phyloP scores from a whole-genome alignment of 2,888 invertebrate species.

The Megamerina dolium region DNA sequence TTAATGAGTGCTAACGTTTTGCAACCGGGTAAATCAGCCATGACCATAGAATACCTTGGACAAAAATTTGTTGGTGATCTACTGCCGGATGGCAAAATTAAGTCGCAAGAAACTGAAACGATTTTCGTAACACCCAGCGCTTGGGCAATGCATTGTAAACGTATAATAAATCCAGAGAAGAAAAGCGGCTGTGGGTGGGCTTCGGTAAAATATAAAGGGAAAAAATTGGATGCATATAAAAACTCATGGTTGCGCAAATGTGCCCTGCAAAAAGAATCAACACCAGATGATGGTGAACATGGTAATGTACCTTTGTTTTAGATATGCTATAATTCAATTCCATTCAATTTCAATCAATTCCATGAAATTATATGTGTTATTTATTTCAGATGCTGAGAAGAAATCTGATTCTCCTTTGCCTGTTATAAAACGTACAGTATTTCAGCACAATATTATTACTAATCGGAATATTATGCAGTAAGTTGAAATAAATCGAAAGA shows the following conservation, averaged over 20 bases:
- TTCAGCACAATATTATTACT: constrained; percentile 69
- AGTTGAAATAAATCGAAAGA: constrained; percentile 37
- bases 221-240: constrained; percentile 83
- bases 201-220: constrained; percentile 80
- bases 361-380: background rate
- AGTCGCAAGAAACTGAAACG: constrained; percentile 80
- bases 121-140: constrained; percentile 85
- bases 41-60: constrained; percentile 89
- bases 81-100: constrained; percentile 78
- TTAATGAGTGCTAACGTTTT: constrained; percentile 77
- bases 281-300: constrained; percentile 37
- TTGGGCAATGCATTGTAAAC: constrained; percentile 89
- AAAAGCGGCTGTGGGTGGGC: constrained; percentile 93
- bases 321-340: background rate
- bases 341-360: background rate
- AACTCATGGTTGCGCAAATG: constrained; percentile 74
- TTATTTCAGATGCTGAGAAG: constrained; percentile 55
- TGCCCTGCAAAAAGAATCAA: constrained; percentile 54
- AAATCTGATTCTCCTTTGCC: constrained; percentile 58
- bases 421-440: constrained; percentile 59
- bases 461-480: constrained; percentile 73
- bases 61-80: constrained; percentile 86
- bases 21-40: constrained; percentile 73
- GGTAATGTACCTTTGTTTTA: constrained; percentile 22
- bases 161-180: constrained; percentile 85